These are phyloP conservation scores for Eumaeus atala DNA, from an alignment of 1,140 invertebrate genomes.

Conservation along the genomic window DNA sequence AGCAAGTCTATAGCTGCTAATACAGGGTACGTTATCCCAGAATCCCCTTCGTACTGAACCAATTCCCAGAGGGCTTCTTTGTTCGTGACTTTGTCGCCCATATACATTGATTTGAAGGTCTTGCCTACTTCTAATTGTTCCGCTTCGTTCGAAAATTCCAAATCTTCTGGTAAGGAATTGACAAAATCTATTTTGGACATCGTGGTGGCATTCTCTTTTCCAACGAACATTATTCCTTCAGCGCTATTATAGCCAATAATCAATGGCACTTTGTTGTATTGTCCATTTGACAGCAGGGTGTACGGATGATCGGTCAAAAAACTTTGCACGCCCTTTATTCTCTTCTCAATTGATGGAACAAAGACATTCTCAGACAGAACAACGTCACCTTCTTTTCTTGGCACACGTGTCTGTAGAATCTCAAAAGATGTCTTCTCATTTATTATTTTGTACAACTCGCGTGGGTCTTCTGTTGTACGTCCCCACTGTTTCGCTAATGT, in stretches of 20 bases:
- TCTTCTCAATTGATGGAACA: conserved; percentile 48
- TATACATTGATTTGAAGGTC: conserved; percentile 38
- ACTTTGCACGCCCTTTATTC: conserved; percentile 27
- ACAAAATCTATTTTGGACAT: conserved; percentile 38
- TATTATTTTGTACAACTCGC: conserved; percentile 46
- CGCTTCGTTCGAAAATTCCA: conserved; percentile 32
- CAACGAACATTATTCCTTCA: conserved; percentile 55
- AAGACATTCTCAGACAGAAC: conserved; percentile 53
- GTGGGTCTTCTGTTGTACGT: conserved; percentile 36
- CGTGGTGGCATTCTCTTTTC: conserved; percentile 56
- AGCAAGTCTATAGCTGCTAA: conserved; percentile 40
- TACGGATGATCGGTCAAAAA: conserved; percentile 47
- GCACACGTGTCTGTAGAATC: conserved; percentile 41
- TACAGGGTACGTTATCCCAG: conserved; percentile 42
- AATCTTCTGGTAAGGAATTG: conserved; percentile 43
- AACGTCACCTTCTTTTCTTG: conserved; percentile 39
- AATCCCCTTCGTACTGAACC: conserved; percentile 45
- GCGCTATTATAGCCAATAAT: conserved; percentile 52
- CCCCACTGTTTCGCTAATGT: conserved; percentile 41
- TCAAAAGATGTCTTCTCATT: conserved; percentile 31
- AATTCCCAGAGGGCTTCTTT: conserved; percentile 37
- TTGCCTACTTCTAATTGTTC: conserved; percentile 33
- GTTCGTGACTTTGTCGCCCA: conserved; percentile 29
- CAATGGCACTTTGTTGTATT: conserved; percentile 44
- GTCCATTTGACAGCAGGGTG: conserved; percentile 33